A percentile compares a stretch with the other conserved stretches of the same genome.
Conservation (phyloP, 1,140 invertebrate genomes). For the Paracyclopina nana region DNA sequence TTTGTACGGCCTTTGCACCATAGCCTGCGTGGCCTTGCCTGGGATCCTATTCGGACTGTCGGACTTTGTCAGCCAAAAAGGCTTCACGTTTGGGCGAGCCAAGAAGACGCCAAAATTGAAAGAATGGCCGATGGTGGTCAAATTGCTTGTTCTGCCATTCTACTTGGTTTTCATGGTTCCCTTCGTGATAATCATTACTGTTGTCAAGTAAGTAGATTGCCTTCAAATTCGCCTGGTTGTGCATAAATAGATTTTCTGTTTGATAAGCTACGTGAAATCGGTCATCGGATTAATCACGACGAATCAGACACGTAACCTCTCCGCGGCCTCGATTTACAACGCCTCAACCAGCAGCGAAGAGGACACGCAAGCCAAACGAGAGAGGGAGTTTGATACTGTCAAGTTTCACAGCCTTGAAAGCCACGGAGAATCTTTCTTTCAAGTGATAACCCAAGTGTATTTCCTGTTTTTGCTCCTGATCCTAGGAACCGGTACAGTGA, state of each 20-base stretch:
- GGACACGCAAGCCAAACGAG: too few relatives aligned
- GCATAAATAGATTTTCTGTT: too few relatives aligned
- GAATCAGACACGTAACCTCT: too few relatives aligned
- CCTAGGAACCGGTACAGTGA: slow-evolving; percentile 8
- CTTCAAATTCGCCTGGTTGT: too few relatives aligned
- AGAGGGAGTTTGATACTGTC: too few relatives aligned
- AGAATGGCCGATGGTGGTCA: background rate
- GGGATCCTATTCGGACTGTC: slow-evolving; percentile 4
- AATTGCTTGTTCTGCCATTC: slow-evolving; percentile 3
- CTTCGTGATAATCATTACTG: background rate
- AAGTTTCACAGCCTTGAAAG: slow-evolving; percentile 4
- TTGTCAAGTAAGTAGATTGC: slow-evolving; percentile 9
- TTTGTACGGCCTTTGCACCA: background rate
- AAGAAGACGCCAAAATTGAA: background rate
- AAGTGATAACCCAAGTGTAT: slow-evolving; percentile 7
- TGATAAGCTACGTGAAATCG: too few relatives aligned
- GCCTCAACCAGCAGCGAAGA: too few relatives aligned
- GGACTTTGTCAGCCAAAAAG: background rate
- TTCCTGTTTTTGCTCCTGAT: slow-evolving; percentile 4
- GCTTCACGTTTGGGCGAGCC: background rate
- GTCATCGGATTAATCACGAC: too few relatives aligned
- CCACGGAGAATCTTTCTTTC: background rate
- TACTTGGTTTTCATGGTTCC: slow-evolving; percentile 10
- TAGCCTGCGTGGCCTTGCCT: slow-evolving; percentile 1
- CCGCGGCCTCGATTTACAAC: too few relatives aligned